Conservation (phyloP, 1,140 invertebrate genomes). For the Nixonia krombeini region DNA sequence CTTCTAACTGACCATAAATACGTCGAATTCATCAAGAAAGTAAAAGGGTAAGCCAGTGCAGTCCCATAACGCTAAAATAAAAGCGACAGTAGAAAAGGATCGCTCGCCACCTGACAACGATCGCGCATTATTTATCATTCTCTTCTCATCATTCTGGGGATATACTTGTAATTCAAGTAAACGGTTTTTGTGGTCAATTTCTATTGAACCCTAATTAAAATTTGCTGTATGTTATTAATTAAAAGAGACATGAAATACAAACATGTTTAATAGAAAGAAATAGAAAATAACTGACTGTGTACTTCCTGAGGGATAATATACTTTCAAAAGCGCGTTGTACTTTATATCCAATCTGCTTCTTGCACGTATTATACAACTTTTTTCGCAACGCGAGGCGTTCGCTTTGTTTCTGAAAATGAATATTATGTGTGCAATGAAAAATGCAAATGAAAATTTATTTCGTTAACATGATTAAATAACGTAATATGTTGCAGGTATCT, state of each 20-base stretch:
- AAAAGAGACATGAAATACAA: too few species aligned
- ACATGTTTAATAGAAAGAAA: too few species aligned
- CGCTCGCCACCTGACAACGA: constrained; percentile 95
- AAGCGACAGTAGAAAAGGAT: constrained; percentile 94
- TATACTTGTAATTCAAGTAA: constrained; percentile 75
- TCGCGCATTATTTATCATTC: constrained; percentile 55
- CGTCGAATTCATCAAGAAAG: constrained; percentile 98
- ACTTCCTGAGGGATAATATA: constrained; percentile 69
- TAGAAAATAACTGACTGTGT: constrained; percentile 58
- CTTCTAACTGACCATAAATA: constrained; percentile 95
- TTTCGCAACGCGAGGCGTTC: constrained; percentile 58
- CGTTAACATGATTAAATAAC: too few species aligned
- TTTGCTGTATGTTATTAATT: neutral
- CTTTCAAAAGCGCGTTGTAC: constrained; percentile 70
- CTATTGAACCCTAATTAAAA: constrained; percentile 75
- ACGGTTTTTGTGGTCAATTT: constrained; percentile 47
- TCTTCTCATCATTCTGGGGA: constrained; percentile 66
- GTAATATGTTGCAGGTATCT: too few species aligned
- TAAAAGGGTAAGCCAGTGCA: constrained; percentile 92
- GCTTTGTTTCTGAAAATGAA: constrained; percentile 60
- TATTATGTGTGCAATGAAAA: constrained; percentile 23
- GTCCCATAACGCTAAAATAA: constrained; percentile 95
- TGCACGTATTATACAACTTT: constrained; percentile 62
- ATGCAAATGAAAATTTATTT: neutral
- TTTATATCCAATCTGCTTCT: constrained; percentile 63